phyloP scores from a whole-genome alignment of 2,888 invertebrate genomes.

The Melanchra persicariae region DNA sequence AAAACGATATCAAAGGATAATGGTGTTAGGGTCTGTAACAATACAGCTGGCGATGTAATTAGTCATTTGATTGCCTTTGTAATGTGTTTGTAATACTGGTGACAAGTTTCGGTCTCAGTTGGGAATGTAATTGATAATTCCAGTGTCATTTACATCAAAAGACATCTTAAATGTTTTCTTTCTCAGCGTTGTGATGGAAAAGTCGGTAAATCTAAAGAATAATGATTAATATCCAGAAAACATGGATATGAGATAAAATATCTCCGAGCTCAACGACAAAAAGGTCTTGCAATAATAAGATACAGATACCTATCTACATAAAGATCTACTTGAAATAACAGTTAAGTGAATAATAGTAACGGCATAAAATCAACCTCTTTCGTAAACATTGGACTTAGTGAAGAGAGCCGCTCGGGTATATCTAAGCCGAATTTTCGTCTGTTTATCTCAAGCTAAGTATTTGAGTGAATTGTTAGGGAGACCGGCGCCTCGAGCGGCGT shows the following conservation, averaged over 20 bases:
- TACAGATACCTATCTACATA: neutral
- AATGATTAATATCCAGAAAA: no score
- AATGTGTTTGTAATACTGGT: constrained; percentile 35
- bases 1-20: constrained; percentile 60
- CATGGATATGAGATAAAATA: neutral
- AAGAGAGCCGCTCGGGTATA: constrained; percentile 44
- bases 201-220: constrained; percentile 3
- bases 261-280: neutral
- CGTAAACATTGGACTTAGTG: constrained; percentile 45
- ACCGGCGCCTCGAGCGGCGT: constrained; percentile 71
- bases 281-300: constrained; percentile 17
- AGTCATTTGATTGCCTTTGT: constrained; percentile 36
- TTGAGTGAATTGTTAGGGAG: constrained; percentile 70
- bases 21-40: constrained; percentile 23
- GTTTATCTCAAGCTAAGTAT: constrained; percentile 66
- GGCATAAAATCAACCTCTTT: constrained; percentile 48
- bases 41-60: constrained; percentile 46
- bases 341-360: constrained; percentile 38
- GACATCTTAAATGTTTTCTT: neutral
- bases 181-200: neutral
- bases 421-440: constrained; percentile 61
- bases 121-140: constrained; percentile 25
- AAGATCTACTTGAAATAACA: constrained; percentile 24
- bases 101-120: constrained; percentile 25
- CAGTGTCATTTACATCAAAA: neutral